Evolutionary conservation across 2,888 invertebrate species (phyloP).

Genomic region (Agrotis segetum): DNA sequence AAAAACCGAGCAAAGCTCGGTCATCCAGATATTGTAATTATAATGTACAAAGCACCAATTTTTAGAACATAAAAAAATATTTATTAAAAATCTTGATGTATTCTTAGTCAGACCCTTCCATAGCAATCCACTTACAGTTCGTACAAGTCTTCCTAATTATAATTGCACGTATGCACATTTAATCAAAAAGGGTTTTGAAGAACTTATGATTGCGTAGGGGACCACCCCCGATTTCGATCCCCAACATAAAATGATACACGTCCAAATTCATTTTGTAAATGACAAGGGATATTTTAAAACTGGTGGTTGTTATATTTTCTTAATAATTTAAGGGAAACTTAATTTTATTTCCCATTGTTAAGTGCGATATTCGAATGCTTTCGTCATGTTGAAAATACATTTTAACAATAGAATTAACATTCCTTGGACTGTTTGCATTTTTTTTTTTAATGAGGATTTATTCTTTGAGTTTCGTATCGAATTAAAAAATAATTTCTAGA

Average conservation of each 20-base stretch:
- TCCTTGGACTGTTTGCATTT: neutral
- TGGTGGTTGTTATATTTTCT: constrained; percentile 58
- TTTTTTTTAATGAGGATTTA: constrained; percentile 20
- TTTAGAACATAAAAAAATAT: too few relatives aligned
- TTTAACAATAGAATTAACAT: constrained; percentile 26
- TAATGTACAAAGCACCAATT: too few relatives aligned
- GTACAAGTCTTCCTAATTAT: constrained; percentile 71
- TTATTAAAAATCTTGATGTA: neutral
- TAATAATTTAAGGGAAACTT: constrained; percentile 10
- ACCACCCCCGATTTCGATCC: constrained; percentile 60
- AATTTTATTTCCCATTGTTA: neutral
- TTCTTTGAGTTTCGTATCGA: neutral
- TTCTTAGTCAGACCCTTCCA: constrained; percentile 19
- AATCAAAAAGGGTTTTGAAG: constrained; percentile 83
- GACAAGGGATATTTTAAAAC: constrained; percentile 53
- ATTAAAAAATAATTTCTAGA: too few relatives aligned
- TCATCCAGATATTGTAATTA: too few relatives aligned
- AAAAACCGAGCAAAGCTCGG: too few relatives aligned
- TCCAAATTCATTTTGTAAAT: constrained; percentile 20
- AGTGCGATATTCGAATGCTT: constrained; percentile 14
- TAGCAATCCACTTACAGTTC: constrained; percentile 40
- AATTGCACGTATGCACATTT: constrained; percentile 80
- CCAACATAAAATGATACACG: constrained; percentile 65
- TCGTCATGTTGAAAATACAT: neutral
- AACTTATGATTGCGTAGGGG: constrained; percentile 75